A percentile compares a stretch with the other conserved stretches of the same genome.
These are phyloP conservation scores for Nanorana parkeri DNA, from an alignment of 2,113 vertebrate species.

Conservation along the genomic window DNA sequence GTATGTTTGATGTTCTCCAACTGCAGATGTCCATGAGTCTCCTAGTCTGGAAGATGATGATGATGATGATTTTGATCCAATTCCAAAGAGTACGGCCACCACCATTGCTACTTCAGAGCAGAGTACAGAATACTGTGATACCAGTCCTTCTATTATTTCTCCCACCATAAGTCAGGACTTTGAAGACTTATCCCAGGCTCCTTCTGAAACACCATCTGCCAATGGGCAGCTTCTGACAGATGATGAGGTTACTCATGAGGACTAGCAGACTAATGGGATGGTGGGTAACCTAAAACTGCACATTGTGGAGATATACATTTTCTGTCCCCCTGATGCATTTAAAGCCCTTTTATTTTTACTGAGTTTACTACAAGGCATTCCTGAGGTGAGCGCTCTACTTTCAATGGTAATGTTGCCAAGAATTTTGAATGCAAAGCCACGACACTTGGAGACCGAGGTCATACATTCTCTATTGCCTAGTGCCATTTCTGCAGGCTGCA, in stretches of 20 bases:
- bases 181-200: constrained; percentile 87
- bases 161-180: constrained; percentile 89
- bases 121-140: constrained; percentile 94
- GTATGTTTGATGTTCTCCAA: background rate
- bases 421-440: background rate
- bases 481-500: background rate
- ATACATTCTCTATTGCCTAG: background rate
- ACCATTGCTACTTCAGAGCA: constrained; percentile 89
- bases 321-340: background rate
- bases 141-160: constrained; percentile 88
- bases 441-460: constrained; percentile 5
- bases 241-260: constrained; percentile 55
- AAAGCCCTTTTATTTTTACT: background rate
- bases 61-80: constrained; percentile 86
- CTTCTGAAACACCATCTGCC: constrained; percentile 73
- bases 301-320: background rate
- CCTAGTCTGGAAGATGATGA: constrained; percentile 86
- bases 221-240: constrained; percentile 77
- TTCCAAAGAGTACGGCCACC: constrained; percentile 78
- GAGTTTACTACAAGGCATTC: background rate
- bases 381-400: background rate
- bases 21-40: constrained; percentile 83
- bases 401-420: background rate
- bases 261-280: background rate
- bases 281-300: background rate